Evolutionary conservation across 2,888 invertebrate species (phyloP).

Genomic region (Drosophila fungiperda): DNA sequence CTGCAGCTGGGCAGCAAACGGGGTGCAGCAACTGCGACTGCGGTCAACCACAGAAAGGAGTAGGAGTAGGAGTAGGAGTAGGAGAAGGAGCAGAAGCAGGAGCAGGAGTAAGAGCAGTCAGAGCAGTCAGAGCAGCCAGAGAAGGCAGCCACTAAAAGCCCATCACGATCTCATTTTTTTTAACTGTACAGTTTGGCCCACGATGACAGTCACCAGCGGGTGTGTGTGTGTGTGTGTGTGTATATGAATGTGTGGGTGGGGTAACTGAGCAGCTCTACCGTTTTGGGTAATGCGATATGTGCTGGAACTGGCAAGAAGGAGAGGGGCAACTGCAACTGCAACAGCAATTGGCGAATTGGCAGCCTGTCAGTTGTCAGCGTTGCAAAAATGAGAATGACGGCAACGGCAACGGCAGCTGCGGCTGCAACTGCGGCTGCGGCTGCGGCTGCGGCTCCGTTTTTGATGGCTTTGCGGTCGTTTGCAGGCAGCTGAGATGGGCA

Average conservation of each 20-base stretch:
- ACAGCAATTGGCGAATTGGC: slow-evolving; percentile 24
- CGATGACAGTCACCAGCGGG: slow-evolving; percentile 36
- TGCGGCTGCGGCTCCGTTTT: slow-evolving; percentile 34
- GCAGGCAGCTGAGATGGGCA: slow-evolving; percentile 30
- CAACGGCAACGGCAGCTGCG: slow-evolving; percentile 11
- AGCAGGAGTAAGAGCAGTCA: neutral
- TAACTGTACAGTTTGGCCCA: slow-evolving; percentile 43
- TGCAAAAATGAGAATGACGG: slow-evolving; percentile 7
- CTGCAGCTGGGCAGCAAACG: slow-evolving; percentile 17
- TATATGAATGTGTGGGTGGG: slow-evolving; percentile 8
- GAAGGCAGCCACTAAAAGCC: slow-evolving; percentile 38
- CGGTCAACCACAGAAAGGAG: slow-evolving; percentile 42
- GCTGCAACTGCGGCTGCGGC: no score
- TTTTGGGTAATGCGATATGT: slow-evolving; percentile 51
- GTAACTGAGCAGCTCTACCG: slow-evolving; percentile 36
- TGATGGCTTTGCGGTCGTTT: slow-evolving; percentile 66
- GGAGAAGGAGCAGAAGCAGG: neutral
- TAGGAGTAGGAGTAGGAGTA: neutral
- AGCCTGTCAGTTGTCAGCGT: slow-evolving; percentile 16
- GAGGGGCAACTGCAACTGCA: slow-evolving; percentile 10
- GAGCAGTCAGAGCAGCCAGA: neutral
- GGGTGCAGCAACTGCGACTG: slow-evolving; percentile 33
- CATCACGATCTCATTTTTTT: slow-evolving; percentile 52
- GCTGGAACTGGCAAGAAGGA: slow-evolving; percentile 24
- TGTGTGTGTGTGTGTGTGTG: neutral